These are phyloP conservation scores for Pseudobourletiella spinata DNA, from an alignment of 1,140 invertebrate species.

Conservation along the genomic window DNA sequence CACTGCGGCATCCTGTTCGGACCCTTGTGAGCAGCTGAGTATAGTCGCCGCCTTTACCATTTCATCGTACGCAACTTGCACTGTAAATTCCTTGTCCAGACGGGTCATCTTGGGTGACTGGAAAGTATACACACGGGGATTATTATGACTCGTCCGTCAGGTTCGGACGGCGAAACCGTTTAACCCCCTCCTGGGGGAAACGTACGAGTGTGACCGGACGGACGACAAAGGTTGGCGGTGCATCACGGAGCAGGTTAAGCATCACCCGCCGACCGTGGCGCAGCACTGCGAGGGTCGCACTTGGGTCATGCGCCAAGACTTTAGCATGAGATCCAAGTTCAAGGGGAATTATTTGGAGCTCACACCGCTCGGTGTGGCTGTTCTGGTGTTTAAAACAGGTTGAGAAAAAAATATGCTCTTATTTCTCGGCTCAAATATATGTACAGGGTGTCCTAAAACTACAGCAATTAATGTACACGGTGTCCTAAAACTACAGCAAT, in stretches of 20 bases:
- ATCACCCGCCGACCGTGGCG: slow-evolving; percentile 30
- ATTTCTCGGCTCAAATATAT: too few species aligned
- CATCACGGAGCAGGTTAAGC: slow-evolving; percentile 42
- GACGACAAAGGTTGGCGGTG: slow-evolving; percentile 45
- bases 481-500: too few species aligned
- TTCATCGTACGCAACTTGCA: slow-evolving; percentile 17
- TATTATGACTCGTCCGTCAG: too few species aligned
- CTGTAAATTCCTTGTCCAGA: too few species aligned
- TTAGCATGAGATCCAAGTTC: slow-evolving; percentile 29
- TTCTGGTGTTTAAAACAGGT: slow-evolving; percentile 18
- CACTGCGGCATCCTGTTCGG: slow-evolving; percentile 60
- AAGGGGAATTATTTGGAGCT: slow-evolving; percentile 20
- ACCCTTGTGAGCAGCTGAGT: slow-evolving; percentile 65
- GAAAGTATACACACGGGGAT: too few species aligned
- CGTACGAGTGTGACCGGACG: slow-evolving; percentile 66
- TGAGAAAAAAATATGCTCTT: too few species aligned
- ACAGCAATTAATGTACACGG: too few species aligned
- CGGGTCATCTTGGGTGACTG: too few species aligned
- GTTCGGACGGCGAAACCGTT: slow-evolving; percentile 88
- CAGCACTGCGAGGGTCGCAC: slow-evolving; percentile 24
- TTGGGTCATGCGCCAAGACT: slow-evolving; percentile 31
- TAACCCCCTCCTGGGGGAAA: slow-evolving; percentile 91
- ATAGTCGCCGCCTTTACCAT: slow-evolving; percentile 28
- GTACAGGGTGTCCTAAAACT: too few species aligned
- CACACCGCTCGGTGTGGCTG: slow-evolving; percentile 20